phyloP scores from a whole-genome alignment of 2,797 vertebrate genomes.

The Adrianichthys oophorus region DNA sequence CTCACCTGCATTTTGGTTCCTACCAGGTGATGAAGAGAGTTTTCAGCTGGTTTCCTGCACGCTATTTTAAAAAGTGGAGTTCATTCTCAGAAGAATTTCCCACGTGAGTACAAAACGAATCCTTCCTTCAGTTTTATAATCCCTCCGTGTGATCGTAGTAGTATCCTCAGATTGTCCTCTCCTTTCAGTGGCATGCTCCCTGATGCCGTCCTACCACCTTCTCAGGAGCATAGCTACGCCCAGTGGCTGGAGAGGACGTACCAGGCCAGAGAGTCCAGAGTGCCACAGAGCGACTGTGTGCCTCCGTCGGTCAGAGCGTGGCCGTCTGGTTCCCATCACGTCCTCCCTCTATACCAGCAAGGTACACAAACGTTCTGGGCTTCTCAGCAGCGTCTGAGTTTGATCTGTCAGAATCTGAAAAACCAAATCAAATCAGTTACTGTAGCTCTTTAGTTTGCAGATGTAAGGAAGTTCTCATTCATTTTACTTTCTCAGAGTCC shows the following conservation, averaged over 20 bases:
- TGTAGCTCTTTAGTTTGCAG: background rate
- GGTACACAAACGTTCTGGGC: slow-evolving; percentile 47
- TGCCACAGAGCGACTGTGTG: slow-evolving; percentile 48
- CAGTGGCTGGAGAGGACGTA: slow-evolving; percentile 83
- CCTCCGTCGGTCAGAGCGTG: slow-evolving; percentile 15
- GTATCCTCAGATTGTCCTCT: too few relatives aligned
- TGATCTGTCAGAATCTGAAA: too few relatives aligned
- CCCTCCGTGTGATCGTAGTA: too few relatives aligned
- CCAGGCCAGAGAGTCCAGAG: slow-evolving; percentile 41
- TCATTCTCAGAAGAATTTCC: slow-evolving; percentile 74
- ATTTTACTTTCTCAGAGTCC: slow-evolving; percentile 12
- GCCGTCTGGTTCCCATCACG: slow-evolving; percentile 9
- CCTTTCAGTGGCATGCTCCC: slow-evolving; percentile 83
- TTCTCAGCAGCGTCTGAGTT: too few relatives aligned
- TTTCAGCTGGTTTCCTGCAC: slow-evolving; percentile 84
- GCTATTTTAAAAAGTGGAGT: slow-evolving; percentile 81
- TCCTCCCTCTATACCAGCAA: slow-evolving; percentile 18
- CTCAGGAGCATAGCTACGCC: slow-evolving; percentile 89
- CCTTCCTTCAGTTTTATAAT: too few relatives aligned
- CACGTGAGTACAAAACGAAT: slow-evolving; percentile 66
- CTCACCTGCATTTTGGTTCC: slow-evolving; percentile 7
- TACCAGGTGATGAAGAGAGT: slow-evolving; percentile 81
- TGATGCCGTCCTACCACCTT: slow-evolving; percentile 87
- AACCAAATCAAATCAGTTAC: background rate
- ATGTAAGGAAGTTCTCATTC: background rate